Percentiles rank a stretch among this genome's conserved stretches.
phyloP scores from a whole-genome alignment of 2,113 vertebrate genomes.

The Rallus limicola region DNA sequence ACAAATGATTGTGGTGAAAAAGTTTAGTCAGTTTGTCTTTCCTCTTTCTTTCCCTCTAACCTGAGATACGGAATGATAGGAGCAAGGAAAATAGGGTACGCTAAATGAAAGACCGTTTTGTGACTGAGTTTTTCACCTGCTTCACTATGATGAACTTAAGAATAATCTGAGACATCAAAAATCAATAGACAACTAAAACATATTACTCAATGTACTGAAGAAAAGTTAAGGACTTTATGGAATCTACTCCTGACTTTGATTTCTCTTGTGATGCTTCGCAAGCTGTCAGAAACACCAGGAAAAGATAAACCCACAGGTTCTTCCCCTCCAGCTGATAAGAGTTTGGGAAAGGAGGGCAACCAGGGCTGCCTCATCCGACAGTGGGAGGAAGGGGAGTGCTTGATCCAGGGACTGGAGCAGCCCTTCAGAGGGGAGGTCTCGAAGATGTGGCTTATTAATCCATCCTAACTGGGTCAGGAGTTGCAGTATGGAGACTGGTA shows the following conservation, averaged over 20 bases:
- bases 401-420: not conserved
- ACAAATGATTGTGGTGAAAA: not conserved
- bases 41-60: not conserved
- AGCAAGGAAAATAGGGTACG: not conserved
- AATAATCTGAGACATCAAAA: not conserved
- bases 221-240: not conserved
- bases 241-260: not conserved
- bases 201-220: not conserved
- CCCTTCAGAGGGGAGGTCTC: not conserved
- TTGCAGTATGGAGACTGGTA: not conserved
- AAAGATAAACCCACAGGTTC: not conserved
- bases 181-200: not conserved
- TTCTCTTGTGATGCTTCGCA: not conserved
- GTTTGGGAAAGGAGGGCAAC: not conserved
- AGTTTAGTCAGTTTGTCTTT: not conserved
- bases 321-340: not conserved
- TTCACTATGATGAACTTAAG: not conserved
- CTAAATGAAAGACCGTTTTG: not conserved
- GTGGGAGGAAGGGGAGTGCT: not conserved
- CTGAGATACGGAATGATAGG: not conserved
- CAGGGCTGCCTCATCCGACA: not conserved
- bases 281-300: not conserved
- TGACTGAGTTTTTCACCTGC: not conserved
- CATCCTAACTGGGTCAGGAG: not conserved
- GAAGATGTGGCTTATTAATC: not conserved